These are phyloP conservation scores for Macropodus opercularis DNA, from an alignment of 2,797 vertebrate genomes.

Conservation along the genomic window DNA sequence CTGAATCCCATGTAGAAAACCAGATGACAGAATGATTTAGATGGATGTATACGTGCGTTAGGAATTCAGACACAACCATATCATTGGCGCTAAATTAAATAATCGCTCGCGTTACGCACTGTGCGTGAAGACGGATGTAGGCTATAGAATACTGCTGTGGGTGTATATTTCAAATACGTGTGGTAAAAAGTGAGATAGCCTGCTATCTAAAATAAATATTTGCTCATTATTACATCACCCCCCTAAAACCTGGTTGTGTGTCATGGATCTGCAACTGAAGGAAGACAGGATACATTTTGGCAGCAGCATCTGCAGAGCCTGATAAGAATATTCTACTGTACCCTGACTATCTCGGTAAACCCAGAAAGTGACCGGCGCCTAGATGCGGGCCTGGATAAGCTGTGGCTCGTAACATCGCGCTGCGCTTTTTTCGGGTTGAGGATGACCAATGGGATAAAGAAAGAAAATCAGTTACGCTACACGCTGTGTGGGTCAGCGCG, in stretches of 20 bases:
- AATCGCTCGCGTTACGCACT: slow-evolving; percentile 13
- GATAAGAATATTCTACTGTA: slow-evolving; percentile 62
- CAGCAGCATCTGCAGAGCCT: slow-evolving; percentile 58
- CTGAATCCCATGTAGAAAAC: slow-evolving; percentile 26
- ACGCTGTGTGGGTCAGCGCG: slow-evolving; percentile 48
- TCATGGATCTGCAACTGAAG: slow-evolving; percentile 32
- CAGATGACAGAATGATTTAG: slow-evolving; percentile 32
- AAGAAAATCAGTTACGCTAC: slow-evolving; percentile 58
- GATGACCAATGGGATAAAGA: slow-evolving; percentile 55
- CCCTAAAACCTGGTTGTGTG: slow-evolving; percentile 38
- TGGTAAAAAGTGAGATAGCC: neutral
- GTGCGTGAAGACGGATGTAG: slow-evolving; percentile 18
- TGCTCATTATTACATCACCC: slow-evolving; percentile 42
- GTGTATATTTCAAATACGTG: neutral
- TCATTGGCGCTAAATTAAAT: slow-evolving; percentile 20
- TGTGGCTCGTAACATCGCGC: slow-evolving; percentile 45
- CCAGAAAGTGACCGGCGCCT: slow-evolving; percentile 47
- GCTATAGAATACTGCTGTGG: slow-evolving; percentile 12
- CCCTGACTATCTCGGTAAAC: slow-evolving; percentile 68
- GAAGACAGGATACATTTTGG: slow-evolving; percentile 47
- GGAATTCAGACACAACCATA: slow-evolving; percentile 6
- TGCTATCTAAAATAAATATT: slow-evolving; percentile 28
- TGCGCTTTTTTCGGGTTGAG: slow-evolving; percentile 43
- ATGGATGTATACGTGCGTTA: slow-evolving; percentile 41
- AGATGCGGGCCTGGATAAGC: slow-evolving; percentile 62